These are phyloP conservation scores for Gymnothorax javanicus DNA, from an alignment of 2,797 vertebrate species.

Conservation along the genomic window DNA sequence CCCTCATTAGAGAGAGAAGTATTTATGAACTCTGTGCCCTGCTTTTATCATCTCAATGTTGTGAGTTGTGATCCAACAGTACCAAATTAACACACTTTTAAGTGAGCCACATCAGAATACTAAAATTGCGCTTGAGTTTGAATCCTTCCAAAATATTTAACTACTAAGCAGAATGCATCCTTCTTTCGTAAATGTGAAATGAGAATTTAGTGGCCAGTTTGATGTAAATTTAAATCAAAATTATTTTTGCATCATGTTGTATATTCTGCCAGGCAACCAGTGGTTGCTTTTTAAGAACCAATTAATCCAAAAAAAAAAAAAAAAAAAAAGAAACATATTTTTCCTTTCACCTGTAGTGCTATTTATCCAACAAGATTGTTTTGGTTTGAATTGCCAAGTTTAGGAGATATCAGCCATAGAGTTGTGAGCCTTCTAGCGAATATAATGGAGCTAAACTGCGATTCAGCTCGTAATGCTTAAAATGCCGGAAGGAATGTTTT, in stretches of 20 bases:
- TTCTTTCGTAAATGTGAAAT: neutral
- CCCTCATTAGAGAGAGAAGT: constrained; percentile 16
- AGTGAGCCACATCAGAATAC: neutral
- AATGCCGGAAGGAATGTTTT: too few relatives aligned
- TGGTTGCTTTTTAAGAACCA: neutral
- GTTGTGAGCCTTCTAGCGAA: too few relatives aligned
- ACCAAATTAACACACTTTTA: constrained; percentile 24
- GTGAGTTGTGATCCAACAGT: neutral
- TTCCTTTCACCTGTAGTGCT: too few relatives aligned
- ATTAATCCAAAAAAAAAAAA: too few relatives aligned
- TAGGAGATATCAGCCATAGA: too few relatives aligned
- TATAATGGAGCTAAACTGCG: too few relatives aligned
- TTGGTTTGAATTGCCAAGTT: too few relatives aligned
- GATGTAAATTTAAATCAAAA: neutral
- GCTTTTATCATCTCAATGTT: neutral
- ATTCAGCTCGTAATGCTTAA: too few relatives aligned
- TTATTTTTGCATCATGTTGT: neutral
- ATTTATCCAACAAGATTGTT: too few relatives aligned
- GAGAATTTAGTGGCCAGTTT: neutral
- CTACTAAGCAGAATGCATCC: neutral
- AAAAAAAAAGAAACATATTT: too few relatives aligned
- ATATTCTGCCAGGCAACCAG: neutral
- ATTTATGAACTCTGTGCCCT: constrained; percentile 4
- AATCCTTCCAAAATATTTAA: neutral
- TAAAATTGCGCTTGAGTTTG: neutral